Percentiles rank a stretch among this genome's conserved stretches.
Evolutionary conservation across 2,888 invertebrate species (phyloP).

Genomic region (Stramonita haemastoma): DNA sequence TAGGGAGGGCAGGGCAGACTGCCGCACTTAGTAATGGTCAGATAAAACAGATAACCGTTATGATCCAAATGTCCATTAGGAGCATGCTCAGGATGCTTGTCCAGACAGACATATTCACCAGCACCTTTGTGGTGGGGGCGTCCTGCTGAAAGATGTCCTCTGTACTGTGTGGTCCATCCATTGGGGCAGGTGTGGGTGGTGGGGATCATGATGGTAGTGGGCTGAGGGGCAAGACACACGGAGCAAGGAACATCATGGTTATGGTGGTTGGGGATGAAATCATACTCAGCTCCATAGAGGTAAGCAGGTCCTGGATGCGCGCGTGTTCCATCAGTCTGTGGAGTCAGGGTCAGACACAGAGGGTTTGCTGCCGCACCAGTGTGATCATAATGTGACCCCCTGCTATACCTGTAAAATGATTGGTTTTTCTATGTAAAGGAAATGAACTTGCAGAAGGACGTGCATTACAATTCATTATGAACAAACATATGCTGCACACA

Average conservation of each 20-base stretch:
- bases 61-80: neutral
- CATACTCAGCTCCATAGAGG: constrained; percentile 35
- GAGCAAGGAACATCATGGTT: constrained; percentile 37
- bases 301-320: neutral
- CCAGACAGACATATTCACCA: constrained; percentile 32
- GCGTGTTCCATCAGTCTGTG: neutral
- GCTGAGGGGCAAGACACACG: constrained; percentile 32
- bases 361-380: constrained; percentile 23
- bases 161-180: constrained; percentile 37
- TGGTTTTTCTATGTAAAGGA: no score
- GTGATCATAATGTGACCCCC: neutral
- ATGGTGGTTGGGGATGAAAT: neutral
- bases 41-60: neutral
- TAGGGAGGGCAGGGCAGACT: constrained; percentile 39
- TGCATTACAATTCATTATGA: no score
- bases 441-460: no score
- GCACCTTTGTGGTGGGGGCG: neutral
- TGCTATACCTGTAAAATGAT: neutral
- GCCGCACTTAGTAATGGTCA: neutral
- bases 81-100: neutral
- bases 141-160: constrained; percentile 28
- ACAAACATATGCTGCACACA: no score
- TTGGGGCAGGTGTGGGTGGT: constrained; percentile 28
- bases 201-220: constrained; percentile 41
- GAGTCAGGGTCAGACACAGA: constrained; percentile 25